Evolutionary conservation across 2,888 invertebrate species (phyloP).

Genomic region (Masnerella sp.): DNA sequence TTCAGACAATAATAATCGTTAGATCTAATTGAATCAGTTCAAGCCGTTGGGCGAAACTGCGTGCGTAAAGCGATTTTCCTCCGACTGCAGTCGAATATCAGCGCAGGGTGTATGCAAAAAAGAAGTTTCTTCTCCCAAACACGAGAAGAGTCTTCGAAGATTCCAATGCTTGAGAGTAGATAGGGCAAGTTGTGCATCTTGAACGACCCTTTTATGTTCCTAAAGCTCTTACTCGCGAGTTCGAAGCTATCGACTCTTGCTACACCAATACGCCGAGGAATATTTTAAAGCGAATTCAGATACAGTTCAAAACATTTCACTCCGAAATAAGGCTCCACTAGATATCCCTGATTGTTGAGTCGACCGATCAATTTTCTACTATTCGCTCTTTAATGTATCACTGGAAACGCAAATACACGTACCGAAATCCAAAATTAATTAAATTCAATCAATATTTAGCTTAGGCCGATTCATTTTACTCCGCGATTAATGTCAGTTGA

Average conservation of each 20-base stretch:
- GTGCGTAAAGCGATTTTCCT: constrained; percentile 41
- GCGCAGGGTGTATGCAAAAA: constrained; percentile 41
- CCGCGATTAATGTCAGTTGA: too few species aligned
- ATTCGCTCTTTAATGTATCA: constrained; percentile 25
- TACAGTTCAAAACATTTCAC: constrained; percentile 54
- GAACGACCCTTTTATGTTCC: constrained; percentile 60
- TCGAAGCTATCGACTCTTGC: constrained; percentile 55
- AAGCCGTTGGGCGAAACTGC: constrained; percentile 2
- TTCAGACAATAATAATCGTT: constrained; percentile 7
- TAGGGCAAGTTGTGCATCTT: constrained; percentile 60
- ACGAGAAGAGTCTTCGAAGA: constrained; percentile 55
- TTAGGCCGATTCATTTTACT: not conserved
- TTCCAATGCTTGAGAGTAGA: constrained; percentile 57
- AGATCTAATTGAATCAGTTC: constrained; percentile 8
- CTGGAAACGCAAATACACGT: not conserved
- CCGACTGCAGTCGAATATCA: constrained; percentile 38
- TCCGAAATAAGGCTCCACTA: constrained; percentile 35
- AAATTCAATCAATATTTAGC: not conserved
- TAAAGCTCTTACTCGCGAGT: constrained; percentile 59
- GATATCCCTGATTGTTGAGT: constrained; percentile 42
- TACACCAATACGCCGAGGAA: constrained; percentile 47
- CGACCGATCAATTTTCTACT: constrained; percentile 35
- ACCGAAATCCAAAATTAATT: not conserved
- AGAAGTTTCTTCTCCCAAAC: constrained; percentile 49
- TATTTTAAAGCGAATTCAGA: constrained; percentile 58